Base-by-base conservation (phyloP, 2,113 vertebrate species). In the Amia ocellicauda region DNA sequence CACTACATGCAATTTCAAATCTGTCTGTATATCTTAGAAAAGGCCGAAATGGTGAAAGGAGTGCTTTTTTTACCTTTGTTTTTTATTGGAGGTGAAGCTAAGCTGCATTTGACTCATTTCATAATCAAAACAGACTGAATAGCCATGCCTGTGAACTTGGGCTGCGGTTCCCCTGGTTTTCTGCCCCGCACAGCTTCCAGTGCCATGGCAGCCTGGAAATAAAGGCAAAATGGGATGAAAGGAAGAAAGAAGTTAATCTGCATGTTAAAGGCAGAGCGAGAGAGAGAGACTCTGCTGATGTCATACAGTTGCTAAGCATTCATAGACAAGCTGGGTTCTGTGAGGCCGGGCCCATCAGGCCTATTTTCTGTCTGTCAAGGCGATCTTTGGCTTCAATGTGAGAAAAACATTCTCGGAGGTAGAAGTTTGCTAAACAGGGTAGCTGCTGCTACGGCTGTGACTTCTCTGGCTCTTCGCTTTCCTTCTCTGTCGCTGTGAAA, bases 251-350 rank as follows among this genome's bases (percentile, higher is more conserved):
- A 54, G 52, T 61, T 74, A 71, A 71, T 78, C 68, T 78, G 71
- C 78, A 80, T 80, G 66, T 68, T 66, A 80, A 78, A 74, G 69
- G 66, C 65, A 3, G 45, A n/a, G 45, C 16, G 45, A 19, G 45
- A 19, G 45, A 16, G 31, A 47, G 4, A 47, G n/a, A 47, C 16
- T n/a, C 45, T 60, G 31, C 64, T 52, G 68, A 73, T 71, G 69
- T 67, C 75, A 76, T 42, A 50, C 63, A 69, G 75, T 67, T 78
- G 63, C 71, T 60, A 80, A 69, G 70, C 69, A 62, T 50, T 62
- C 53, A 63, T 60, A 28, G 16, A 57, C 26, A 40, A 36, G 51
- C 22, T 60, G 50, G 60, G 29, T 29, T 58, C n/a, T 52, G 55
- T 61, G 61, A 65, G 29, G 50, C 59, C 49, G 59, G 26, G 7